phyloP scores from a whole-genome alignment of 1,140 invertebrate genomes.

The Eufriesea mexicana region DNA sequence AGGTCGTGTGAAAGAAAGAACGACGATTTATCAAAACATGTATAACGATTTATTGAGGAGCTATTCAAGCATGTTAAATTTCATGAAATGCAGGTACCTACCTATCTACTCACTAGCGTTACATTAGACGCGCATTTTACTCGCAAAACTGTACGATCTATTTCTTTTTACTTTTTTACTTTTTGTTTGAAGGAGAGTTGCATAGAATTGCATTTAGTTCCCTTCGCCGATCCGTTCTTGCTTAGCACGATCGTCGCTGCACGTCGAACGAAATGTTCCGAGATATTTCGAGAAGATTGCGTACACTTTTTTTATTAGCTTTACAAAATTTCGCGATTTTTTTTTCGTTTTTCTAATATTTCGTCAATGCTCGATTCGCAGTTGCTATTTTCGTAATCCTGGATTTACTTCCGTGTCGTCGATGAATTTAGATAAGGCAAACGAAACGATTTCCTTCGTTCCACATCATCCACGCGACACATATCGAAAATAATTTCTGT shows the following conservation, averaged over 20 bases:
- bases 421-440: conserved; percentile 4
- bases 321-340: neutral
- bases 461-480: neutral
- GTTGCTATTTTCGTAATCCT: neutral
- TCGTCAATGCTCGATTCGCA: neutral
- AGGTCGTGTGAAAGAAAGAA: conserved; percentile 19
- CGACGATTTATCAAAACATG: conserved; percentile 78
- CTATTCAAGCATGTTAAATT: conserved; percentile 80
- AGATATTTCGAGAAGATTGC: neutral
- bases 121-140: conserved; percentile 76
- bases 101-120: conserved; percentile 78
- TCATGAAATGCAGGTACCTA: conserved; percentile 81
- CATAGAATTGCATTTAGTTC: conserved; percentile 51
- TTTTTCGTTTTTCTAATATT: neutral
- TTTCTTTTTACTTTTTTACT: conserved; percentile 28
- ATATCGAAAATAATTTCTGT: conserved; percentile 18
- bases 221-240: conserved; percentile 10
- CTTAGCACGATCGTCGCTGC: conserved; percentile 35
- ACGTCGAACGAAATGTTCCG: neutral
- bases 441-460: neutral
- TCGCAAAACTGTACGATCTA: conserved; percentile 63
- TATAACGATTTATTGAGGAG: conserved; percentile 81
- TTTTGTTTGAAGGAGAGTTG: conserved; percentile 54
- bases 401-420: neutral
- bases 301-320: neutral